Percentiles rank a stretch among this genome's conserved stretches.
Evolutionary conservation across 1,140 invertebrate genomes (phyloP).

Genomic region (Chionoecetes opilio): DNA sequence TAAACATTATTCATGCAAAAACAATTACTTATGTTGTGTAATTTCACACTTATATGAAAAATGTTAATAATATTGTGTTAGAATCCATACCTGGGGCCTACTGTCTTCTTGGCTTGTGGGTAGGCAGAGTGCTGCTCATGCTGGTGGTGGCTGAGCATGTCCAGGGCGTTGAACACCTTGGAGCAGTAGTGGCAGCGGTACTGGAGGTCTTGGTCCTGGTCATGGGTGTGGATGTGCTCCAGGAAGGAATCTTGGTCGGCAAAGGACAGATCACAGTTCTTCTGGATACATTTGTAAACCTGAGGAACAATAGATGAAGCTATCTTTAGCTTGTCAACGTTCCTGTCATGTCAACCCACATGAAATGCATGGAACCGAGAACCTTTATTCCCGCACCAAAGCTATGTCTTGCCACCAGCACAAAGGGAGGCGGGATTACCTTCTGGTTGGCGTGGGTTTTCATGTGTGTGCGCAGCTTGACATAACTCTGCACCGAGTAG

Average conservation of each 20-base stretch:
- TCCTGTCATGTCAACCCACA: too few relatives aligned
- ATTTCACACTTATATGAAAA: too few relatives aligned
- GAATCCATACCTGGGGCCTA: conserved; percentile 83
- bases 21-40: too few relatives aligned
- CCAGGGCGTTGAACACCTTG: conserved; percentile 86
- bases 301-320: conserved; percentile 83
- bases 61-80: too few relatives aligned
- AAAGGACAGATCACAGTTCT: conserved; percentile 87
- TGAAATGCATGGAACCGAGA: too few relatives aligned
- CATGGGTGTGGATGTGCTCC: conserved; percentile 86
- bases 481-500: conserved; percentile 84
- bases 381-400: too few relatives aligned
- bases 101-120: conserved; percentile 83
- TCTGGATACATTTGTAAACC: conserved; percentile 89
- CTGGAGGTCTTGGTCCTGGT: conserved; percentile 86
- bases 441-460: conserved; percentile 85
- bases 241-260: conserved; percentile 87
- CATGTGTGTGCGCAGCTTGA: conserved; percentile 86
- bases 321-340: too few relatives aligned
- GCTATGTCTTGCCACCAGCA: too few relatives aligned
- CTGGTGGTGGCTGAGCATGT: conserved; percentile 87
- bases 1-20: too few relatives aligned
- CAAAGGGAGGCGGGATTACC: conserved; percentile 81
- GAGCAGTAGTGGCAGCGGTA: conserved; percentile 88
- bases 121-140: conserved; percentile 87